Evolutionary conservation across 2,113 vertebrate genomes (phyloP), one percentile per base, ranked within the genome.

Genomic region (Grammomys surdaster): DNA sequence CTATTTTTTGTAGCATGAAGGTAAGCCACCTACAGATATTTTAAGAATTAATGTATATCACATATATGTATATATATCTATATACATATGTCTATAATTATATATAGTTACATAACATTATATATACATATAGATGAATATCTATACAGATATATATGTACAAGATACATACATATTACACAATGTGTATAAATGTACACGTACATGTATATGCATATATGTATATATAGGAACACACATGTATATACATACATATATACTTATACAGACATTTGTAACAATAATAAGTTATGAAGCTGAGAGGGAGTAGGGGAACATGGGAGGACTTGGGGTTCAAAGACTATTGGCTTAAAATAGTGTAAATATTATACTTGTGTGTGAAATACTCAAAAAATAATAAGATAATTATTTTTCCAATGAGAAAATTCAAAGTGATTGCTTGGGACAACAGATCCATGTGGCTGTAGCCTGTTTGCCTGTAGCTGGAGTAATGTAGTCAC

Each of bases 391-490:
- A 84, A 63, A 84, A n/a, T 63, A 84, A 43, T 28, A 60, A 40
- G 58, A 60, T 26, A 60, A 82, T 40, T 26, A 40, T 63, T 84
- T 82, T 63, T 43, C n/a, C n/a, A 28, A 51, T n/a, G 65, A 90
- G 76, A 3, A 80, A 88, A 95, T 91, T 88, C 84, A 72, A 90
- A 36, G 17, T 26, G 43, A 84, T 72, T 67, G 31, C n/a, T 91
- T 85, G 63, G 63, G 20, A 28, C 81, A 31, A 36, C n/a, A 91
- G 36, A 56, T 10, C 56, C 82, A 8, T 8, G 9, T 67, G 81
- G 22, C 33, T 20, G n/a, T 51, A 13, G n/a, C 12, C 5, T 89
- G 33, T 89, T 60, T 9, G 14, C 54, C 73, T 78, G 54, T 43
- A 31, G 22, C 40, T 46, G 51, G 3, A 56, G 36, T 20, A 85